These are phyloP conservation scores for Epistrophe eligans DNA, from an alignment of 2,888 invertebrate species.

Conservation along the genomic window DNA sequence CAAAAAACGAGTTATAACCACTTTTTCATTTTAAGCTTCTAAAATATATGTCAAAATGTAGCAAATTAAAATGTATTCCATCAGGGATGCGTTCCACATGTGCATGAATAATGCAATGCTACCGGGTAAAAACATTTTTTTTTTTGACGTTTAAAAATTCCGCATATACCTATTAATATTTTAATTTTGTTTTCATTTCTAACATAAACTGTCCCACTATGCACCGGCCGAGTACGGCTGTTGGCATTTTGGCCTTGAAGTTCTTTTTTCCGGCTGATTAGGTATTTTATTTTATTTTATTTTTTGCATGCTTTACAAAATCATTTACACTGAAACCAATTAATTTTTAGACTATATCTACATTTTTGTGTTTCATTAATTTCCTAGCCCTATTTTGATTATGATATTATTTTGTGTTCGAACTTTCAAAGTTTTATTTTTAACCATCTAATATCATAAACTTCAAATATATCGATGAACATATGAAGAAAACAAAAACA, in stretches of 20 bases:
- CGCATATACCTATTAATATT: no score
- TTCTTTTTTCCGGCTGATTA: slow-evolving; percentile 49
- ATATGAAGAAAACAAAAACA: background rate
- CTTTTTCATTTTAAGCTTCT: no score
- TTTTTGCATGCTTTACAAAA: slow-evolving; percentile 1
- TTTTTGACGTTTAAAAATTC: no score
- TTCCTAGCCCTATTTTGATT: background rate
- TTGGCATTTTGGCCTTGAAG: slow-evolving; percentile 73
- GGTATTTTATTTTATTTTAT: slow-evolving; percentile 27
- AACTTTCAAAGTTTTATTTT: background rate
- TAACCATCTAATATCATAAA: slow-evolving; percentile 8
- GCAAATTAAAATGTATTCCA: no score
- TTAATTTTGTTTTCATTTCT: background rate
- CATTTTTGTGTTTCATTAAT: background rate
- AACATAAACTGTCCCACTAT: background rate
- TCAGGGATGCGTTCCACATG: no score
- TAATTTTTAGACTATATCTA: slow-evolving; percentile 15
- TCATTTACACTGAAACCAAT: slow-evolving; percentile 45
- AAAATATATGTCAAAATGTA: no score
- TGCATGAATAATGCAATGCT: no score
- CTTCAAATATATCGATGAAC: slow-evolving; percentile 29
- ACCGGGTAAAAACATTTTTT: no score
- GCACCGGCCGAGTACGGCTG: slow-evolving; percentile 18
- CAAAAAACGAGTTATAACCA: no score
- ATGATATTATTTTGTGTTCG: background rate